Conservation (phyloP, 2,797 vertebrate genomes). For the Diglossa cyanea region DNA sequence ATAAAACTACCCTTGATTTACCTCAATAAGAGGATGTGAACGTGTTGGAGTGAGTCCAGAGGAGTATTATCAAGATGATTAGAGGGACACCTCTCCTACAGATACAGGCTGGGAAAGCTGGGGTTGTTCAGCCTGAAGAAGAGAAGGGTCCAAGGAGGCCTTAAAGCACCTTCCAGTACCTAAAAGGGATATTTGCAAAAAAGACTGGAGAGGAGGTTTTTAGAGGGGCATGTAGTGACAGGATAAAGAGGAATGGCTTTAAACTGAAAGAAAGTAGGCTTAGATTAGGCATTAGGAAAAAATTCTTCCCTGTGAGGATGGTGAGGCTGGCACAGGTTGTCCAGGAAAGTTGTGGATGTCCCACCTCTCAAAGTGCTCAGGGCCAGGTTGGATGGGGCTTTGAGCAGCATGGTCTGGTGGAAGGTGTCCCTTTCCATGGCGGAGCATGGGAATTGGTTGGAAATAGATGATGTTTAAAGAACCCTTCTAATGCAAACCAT, state of each 20-base stretch:
- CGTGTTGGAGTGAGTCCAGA: not conserved
- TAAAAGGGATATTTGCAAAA: not conserved
- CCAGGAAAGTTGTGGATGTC: not conserved
- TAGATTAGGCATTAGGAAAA: not conserved
- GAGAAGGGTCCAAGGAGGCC: not conserved
- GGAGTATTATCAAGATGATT: not conserved
- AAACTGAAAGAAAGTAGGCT: not conserved
- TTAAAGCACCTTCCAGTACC: not conserved
- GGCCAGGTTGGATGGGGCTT: not conserved
- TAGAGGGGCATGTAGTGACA: not conserved
- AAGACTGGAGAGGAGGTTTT: not conserved
- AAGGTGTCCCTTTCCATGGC: not conserved
- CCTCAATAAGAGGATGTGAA: not conserved
- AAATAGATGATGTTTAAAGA: not conserved
- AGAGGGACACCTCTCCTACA: not conserved
- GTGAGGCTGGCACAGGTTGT: not conserved
- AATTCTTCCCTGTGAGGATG: not conserved
- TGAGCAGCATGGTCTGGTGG: not conserved
- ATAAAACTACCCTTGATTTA: not conserved
- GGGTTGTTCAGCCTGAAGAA: not conserved
- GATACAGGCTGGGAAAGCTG: not conserved
- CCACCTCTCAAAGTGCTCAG: not conserved
- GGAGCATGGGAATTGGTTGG: rapidly evolving
- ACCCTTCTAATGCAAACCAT: not conserved
- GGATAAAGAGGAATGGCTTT: not conserved